Evolutionary conservation across 2,888 invertebrate genomes (phyloP).

Genomic region (Euzophera pinguis): DNA sequence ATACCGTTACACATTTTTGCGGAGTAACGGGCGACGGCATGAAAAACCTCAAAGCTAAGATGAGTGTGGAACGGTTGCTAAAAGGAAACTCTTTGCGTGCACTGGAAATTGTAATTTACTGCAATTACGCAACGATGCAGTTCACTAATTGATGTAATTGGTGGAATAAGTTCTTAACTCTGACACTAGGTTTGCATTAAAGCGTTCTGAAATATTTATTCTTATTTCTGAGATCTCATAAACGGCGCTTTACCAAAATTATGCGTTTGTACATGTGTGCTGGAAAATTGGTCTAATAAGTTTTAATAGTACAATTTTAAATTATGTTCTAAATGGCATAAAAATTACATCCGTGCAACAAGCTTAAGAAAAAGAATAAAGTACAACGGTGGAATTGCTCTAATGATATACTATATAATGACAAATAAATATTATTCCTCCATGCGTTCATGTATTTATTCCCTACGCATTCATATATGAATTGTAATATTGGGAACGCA

Average conservation of each 20-base stretch:
- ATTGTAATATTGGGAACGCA: not conserved
- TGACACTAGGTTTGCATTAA: not conserved
- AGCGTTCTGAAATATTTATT: too few relatives aligned
- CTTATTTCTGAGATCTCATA: too few relatives aligned
- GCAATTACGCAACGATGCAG: conserved; percentile 24
- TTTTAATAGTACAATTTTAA: too few relatives aligned
- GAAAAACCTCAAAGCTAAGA: not conserved
- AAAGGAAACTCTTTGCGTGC: conserved; percentile 33
- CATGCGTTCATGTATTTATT: not conserved
- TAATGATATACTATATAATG: too few relatives aligned
- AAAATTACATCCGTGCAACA: too few relatives aligned
- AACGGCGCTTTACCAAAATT: too few relatives aligned
- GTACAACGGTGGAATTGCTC: too few relatives aligned
- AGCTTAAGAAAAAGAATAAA: too few relatives aligned
- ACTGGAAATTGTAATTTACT: conserved; percentile 23
- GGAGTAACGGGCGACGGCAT: not conserved
- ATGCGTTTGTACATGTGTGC: too few relatives aligned
- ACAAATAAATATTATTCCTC: too few relatives aligned
- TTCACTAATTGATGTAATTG: not conserved
- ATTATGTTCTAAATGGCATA: too few relatives aligned
- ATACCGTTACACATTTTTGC: not conserved
- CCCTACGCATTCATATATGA: not conserved
- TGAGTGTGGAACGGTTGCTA: conserved; percentile 22
- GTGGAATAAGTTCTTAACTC: not conserved
- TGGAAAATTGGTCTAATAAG: too few relatives aligned